These are phyloP conservation scores for Euschistus heros DNA, from an alignment of 1,140 invertebrate genomes.

Conservation along the genomic window DNA sequence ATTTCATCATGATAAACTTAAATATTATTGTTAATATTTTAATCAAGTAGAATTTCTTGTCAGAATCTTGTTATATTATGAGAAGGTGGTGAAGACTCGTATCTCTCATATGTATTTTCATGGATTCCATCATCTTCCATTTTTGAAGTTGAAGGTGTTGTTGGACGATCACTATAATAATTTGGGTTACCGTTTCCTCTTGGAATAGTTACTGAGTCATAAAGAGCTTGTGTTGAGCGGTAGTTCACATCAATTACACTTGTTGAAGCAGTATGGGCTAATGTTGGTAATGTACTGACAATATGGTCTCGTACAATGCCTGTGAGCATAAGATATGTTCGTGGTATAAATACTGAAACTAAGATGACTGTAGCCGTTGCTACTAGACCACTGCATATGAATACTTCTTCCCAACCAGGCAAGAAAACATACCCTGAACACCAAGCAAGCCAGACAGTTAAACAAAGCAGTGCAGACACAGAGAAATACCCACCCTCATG, in stretches of 20 bases:
- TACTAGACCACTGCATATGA: slow-evolving; percentile 30
- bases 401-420: slow-evolving; percentile 27
- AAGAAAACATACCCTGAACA: slow-evolving; percentile 40
- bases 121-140: slow-evolving; percentile 25
- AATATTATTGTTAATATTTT: neutral
- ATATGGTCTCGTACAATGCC: slow-evolving; percentile 35
- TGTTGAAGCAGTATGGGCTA: slow-evolving; percentile 26
- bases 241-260: slow-evolving; percentile 32
- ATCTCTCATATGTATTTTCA: slow-evolving; percentile 31
- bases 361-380: slow-evolving; percentile 41
- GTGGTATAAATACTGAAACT: slow-evolving; percentile 44
- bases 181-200: slow-evolving; percentile 29
- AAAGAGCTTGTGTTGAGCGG: slow-evolving; percentile 33
- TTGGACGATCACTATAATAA: slow-evolving; percentile 29
- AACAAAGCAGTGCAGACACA: slow-evolving; percentile 37
- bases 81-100: slow-evolving; percentile 30
- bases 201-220: slow-evolving; percentile 31
- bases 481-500: slow-evolving; percentile 46
- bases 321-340: slow-evolving; percentile 45
- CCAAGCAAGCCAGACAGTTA: slow-evolving; percentile 44
- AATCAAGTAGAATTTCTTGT: slow-evolving; percentile 26
- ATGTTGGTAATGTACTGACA: slow-evolving; percentile 30
- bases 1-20: too few species aligned
- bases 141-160: slow-evolving; percentile 28
- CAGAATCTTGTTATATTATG: slow-evolving; percentile 32